phyloP scores from a whole-genome alignment of 2,888 invertebrate species.

The Spodoptera exigua region DNA sequence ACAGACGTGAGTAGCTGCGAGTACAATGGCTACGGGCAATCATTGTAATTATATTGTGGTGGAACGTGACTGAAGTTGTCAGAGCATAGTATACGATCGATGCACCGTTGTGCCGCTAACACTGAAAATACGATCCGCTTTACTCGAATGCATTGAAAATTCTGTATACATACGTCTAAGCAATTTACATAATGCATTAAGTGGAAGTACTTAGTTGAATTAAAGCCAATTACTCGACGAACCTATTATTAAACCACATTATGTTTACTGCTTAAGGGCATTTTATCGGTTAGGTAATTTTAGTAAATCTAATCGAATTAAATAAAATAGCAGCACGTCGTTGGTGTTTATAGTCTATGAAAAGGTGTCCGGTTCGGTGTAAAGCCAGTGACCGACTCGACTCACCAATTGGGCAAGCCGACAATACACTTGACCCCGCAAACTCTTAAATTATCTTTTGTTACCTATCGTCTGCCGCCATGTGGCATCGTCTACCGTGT shows the following conservation, averaged over 20 bases:
- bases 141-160: slow-evolving; percentile 8
- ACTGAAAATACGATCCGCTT: slow-evolving; percentile 20
- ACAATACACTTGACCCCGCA: slow-evolving; percentile 84
- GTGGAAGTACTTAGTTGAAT: slow-evolving; percentile 5
- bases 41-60: slow-evolving; percentile 36
- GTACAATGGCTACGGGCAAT: slow-evolving; percentile 33
- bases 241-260: not conserved
- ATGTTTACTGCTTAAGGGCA: too few species aligned
- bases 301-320: too few species aligned
- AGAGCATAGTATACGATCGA: slow-evolving; percentile 11
- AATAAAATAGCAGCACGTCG: too few species aligned
- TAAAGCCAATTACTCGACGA: slow-evolving; percentile 6
- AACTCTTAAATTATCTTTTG: slow-evolving; percentile 81
- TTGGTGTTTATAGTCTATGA: slow-evolving; percentile 47
- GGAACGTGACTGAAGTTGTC: slow-evolving; percentile 40
- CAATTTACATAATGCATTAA: slow-evolving; percentile 5
- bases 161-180: slow-evolving; percentile 10
- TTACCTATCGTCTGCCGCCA: slow-evolving; percentile 77
- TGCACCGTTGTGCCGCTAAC: slow-evolving; percentile 28
- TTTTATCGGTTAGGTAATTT: too few species aligned
- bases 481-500: slow-evolving; percentile 66
- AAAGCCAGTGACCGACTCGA: slow-evolving; percentile 82
- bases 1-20: slow-evolving; percentile 22
- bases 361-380: slow-evolving; percentile 64
- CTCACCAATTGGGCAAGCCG: slow-evolving; percentile 82